A percentile compares a stretch with the other conserved stretches of the same genome.
Conservation (phyloP, 2,888 invertebrate species). For the Erpobdella octoculata region DNA sequence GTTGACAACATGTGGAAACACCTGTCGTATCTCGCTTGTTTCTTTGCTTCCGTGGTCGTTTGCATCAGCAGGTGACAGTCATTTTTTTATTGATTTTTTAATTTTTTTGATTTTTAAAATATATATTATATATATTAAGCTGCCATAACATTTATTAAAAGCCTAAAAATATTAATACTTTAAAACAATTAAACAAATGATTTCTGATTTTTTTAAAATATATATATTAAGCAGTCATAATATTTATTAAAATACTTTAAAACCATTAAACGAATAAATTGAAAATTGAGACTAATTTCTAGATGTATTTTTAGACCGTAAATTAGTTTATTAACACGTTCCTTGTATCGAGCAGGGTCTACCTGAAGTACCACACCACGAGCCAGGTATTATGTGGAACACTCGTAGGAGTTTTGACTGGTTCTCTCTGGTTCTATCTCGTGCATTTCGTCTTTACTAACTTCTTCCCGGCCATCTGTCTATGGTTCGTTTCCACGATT, state of each 20-base stretch:
- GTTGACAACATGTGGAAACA: slow-evolving; percentile 49
- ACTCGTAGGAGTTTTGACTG: slow-evolving; percentile 66
- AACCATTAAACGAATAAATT: not conserved
- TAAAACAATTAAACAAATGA: too few species aligned
- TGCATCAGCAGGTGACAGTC: slow-evolving; percentile 49
- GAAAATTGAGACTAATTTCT: too few species aligned
- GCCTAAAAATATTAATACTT: too few species aligned
- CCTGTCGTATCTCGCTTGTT: slow-evolving; percentile 40
- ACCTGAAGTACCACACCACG: slow-evolving; percentile 76
- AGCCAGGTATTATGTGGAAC: slow-evolving; percentile 74
- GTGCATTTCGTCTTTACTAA: slow-evolving; percentile 75
- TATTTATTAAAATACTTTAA: not conserved
- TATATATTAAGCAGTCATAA: too few species aligned
- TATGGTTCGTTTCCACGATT: slow-evolving; percentile 70
- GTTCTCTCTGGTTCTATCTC: slow-evolving; percentile 71
- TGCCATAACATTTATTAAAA: too few species aligned
- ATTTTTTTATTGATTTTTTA: too few species aligned
- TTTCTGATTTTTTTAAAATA: too few species aligned
- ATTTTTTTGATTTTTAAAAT: too few species aligned
- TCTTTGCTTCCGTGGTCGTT: slow-evolving; percentile 43
- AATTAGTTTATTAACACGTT: too few species aligned
- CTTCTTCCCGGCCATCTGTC: slow-evolving; percentile 72
- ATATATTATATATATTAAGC: too few species aligned
- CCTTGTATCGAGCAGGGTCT: slow-evolving; percentile 67
- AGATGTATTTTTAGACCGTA: too few species aligned